Evolutionary conservation across 2,888 invertebrate genomes (phyloP).

Genomic region (Ceraclea dissimilis): DNA sequence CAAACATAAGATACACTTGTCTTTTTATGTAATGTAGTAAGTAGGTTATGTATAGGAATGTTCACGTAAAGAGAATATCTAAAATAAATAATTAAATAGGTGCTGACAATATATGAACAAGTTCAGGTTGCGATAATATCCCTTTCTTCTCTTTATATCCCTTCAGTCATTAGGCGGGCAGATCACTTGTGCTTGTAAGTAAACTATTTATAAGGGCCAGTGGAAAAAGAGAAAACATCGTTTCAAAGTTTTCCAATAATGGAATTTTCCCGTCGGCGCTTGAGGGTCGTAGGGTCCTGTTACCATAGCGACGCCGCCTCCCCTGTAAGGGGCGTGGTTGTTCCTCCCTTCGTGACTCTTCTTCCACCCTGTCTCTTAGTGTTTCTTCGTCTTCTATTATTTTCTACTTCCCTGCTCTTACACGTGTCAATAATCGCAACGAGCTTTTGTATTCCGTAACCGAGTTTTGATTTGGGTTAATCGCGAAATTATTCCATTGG

Average conservation of each 20-base stretch:
- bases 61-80: too few relatives aligned
- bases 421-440: constrained; percentile 13
- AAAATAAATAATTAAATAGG: too few relatives aligned
- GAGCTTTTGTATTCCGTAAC: background rate
- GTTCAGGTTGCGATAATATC: too few relatives aligned
- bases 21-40: too few relatives aligned
- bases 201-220: background rate
- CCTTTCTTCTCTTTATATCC: too few relatives aligned
- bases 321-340: constrained; percentile 20
- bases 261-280: constrained; percentile 4
- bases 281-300: constrained; percentile 12
- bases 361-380: constrained; percentile 4
- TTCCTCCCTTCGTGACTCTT: constrained; percentile 4
- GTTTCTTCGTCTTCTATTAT: background rate
- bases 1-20: too few relatives aligned
- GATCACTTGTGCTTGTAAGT: too few relatives aligned
- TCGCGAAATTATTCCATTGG: too few relatives aligned
- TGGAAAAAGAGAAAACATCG: constrained; percentile 1
- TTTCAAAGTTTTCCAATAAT: constrained; percentile 22
- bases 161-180: too few relatives aligned
- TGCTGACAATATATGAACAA: too few relatives aligned
- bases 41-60: too few relatives aligned
- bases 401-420: background rate
- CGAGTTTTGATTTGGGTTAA: too few relatives aligned
- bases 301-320: constrained; percentile 20